A percentile compares a stretch with the other conserved stretches of the same genome.
Conservation (phyloP, 2,113 vertebrate species). For the Cyprinus carpio region DNA sequence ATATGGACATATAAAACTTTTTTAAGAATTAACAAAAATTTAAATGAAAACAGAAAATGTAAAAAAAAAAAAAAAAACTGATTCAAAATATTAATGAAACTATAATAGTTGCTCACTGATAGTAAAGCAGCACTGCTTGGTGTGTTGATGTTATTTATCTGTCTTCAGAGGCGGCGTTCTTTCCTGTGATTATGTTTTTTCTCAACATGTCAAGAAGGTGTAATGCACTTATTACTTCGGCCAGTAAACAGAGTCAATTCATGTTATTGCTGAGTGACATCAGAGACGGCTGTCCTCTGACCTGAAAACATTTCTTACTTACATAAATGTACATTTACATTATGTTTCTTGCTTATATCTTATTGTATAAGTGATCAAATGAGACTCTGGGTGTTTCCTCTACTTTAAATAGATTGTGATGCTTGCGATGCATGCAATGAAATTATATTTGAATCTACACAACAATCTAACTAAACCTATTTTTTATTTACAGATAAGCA, state of each 20-base stretch:
- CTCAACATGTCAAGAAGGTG: neutral
- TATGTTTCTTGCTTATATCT: neutral
- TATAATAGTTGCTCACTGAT: neutral
- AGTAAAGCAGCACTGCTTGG: neutral
- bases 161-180: neutral
- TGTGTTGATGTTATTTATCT: no score
- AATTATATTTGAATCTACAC: conserved; percentile 26
- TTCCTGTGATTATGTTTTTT: conserved; percentile 13
- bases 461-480: neutral
- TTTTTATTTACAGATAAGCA: conserved; percentile 62
- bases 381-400: neutral
- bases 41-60: no score
- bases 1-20: no score
- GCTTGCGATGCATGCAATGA: conserved; percentile 13
- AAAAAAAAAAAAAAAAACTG: no score
- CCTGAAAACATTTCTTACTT: neutral
- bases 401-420: neutral
- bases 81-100: neutral
- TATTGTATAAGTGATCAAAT: neutral
- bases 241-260: neutral
- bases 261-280: neutral
- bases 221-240: neutral
- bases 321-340: neutral
- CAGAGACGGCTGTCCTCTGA: neutral
- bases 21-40: no score